Percentiles rank a stretch among this genome's conserved stretches.
phyloP scores from a whole-genome alignment of 2,797 vertebrate genomes.

The Manis pentadactyla region DNA sequence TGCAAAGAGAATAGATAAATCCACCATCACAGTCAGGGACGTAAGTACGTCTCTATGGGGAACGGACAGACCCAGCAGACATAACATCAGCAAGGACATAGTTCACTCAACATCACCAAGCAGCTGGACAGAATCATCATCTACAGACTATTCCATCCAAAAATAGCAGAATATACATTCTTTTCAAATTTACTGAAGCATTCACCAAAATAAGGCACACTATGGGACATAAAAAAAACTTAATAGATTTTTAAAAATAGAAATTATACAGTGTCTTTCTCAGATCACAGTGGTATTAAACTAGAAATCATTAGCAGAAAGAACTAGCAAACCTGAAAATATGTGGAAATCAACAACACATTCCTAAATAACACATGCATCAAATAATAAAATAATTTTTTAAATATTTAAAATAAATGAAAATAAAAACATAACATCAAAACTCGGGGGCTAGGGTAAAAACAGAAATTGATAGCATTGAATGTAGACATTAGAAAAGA shows the following conservation, averaged over 20 bases:
- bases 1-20: neutral
- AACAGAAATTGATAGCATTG: neutral
- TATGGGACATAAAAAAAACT: neutral
- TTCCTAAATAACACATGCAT: neutral
- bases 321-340: no score
- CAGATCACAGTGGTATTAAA: neutral
- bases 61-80: neutral
- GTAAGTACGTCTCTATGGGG: neutral
- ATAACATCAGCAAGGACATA: neutral
- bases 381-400: neutral
- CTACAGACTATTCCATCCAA: neutral
- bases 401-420: neutral
- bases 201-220: neutral
- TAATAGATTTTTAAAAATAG: neutral
- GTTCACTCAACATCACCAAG: neutral
- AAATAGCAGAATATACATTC: neutral
- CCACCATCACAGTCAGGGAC: no score
- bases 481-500: neutral
- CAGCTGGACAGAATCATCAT: neutral
- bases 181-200: neutral
- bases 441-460: neutral
- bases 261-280: neutral
- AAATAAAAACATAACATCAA: neutral
- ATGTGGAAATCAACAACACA: neutral
- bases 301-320: neutral